phyloP scores from a whole-genome alignment of 2,113 vertebrate species.

The Barbus barbus region DNA sequence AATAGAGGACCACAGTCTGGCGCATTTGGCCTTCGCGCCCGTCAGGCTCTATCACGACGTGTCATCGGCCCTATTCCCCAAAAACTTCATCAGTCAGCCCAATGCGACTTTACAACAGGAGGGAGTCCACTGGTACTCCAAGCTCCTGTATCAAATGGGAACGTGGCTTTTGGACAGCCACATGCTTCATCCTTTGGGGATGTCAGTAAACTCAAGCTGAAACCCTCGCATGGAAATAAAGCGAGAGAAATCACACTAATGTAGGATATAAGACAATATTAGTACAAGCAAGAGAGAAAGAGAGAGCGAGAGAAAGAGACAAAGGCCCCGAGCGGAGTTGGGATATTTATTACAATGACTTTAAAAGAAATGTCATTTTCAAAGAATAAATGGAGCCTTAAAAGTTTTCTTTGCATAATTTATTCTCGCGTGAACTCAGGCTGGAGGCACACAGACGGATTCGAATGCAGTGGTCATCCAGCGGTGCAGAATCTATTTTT shows the following conservation, averaged over 20 bases:
- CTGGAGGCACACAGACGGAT: slow-evolving; percentile 78
- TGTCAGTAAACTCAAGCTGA: slow-evolving; percentile 86
- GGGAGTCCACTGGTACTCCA: slow-evolving; percentile 95
- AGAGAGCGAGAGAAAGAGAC: slow-evolving; percentile 63
- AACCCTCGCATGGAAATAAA: slow-evolving; percentile 60
- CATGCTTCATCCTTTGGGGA: slow-evolving; percentile 89
- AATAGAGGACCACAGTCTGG: slow-evolving; percentile 82
- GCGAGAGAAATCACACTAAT: slow-evolving; percentile 62
- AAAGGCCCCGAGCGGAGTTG: slow-evolving; percentile 82
- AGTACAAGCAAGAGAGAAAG: slow-evolving; percentile 73
- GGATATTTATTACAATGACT: slow-evolving; percentile 99
- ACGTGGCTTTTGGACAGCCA: slow-evolving; percentile 90
- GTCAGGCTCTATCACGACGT: slow-evolving; percentile 81
- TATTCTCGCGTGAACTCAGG: slow-evolving; percentile 91
- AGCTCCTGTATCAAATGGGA: slow-evolving; percentile 87
- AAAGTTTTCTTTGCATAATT: slow-evolving; percentile 98
- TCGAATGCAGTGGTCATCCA: slow-evolving; percentile 81
- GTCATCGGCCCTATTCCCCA: slow-evolving; percentile 75
- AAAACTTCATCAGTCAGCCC: slow-evolving; percentile 51
- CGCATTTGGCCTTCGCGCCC: slow-evolving; percentile 82
- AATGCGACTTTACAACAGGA: slow-evolving; percentile 64
- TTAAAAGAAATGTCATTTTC: slow-evolving; percentile 85
- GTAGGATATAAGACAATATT: slow-evolving; percentile 72
- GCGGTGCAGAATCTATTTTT: slow-evolving; percentile 98
- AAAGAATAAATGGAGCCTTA: slow-evolving; percentile 98